phyloP scores from a whole-genome alignment of 1,140 invertebrate species.

The Papilio glaucus region DNA sequence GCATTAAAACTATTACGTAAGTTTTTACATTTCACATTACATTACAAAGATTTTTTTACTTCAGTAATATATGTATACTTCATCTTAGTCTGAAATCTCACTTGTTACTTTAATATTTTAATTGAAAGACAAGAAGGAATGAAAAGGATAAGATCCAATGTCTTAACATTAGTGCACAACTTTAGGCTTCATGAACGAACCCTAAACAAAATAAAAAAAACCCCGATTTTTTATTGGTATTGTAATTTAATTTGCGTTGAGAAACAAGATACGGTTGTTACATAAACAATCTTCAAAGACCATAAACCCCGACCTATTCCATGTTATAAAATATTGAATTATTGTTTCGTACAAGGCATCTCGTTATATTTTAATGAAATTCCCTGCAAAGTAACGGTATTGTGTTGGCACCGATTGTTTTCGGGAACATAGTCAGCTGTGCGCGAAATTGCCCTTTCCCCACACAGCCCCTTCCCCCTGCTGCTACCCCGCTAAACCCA shows the following conservation, averaged over 20 bases:
- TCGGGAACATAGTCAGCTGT: constrained; percentile 64
- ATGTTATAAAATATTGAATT: constrained; percentile 10
- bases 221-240: too few relatives aligned
- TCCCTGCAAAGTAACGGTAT: constrained; percentile 38
- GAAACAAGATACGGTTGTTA: not conserved
- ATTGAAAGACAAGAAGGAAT: not conserved
- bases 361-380: constrained; percentile 35
- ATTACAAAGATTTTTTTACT: not conserved
- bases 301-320: not conserved
- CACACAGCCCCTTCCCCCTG: constrained; percentile 46
- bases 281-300: not conserved
- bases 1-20: constrained; percentile 37
- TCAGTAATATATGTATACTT: constrained; percentile 1
- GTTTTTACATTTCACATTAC: constrained; percentile 23
- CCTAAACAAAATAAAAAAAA: not conserved
- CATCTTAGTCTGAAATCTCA: not conserved
- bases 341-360: constrained; percentile 36
- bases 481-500: constrained; percentile 48
- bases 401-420: constrained; percentile 42
- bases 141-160: not conserved
- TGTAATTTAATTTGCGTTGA: not conserved
- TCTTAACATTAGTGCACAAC: not conserved
- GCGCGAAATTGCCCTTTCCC: constrained; percentile 62
- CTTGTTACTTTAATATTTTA: not conserved
- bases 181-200: not conserved